Conservation (phyloP, 2,888 invertebrate genomes). For the Anodontia alba region DNA sequence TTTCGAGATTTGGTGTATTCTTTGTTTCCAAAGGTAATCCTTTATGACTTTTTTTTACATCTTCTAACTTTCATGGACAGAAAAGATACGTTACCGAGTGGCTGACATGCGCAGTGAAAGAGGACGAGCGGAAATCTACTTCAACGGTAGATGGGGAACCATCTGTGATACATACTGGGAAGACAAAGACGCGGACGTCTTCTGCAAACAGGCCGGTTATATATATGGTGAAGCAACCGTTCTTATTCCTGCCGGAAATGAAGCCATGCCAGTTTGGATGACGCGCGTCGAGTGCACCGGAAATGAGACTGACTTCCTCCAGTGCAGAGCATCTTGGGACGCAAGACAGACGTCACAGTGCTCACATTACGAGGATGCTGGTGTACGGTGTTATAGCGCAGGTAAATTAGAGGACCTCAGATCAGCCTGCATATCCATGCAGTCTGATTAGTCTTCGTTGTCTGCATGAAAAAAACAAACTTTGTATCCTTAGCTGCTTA, state of each 20-base stretch:
- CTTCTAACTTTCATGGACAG: constrained; percentile 46
- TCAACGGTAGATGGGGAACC: constrained; percentile 70
- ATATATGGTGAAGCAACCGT: constrained; percentile 62
- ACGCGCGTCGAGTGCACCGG: constrained; percentile 90
- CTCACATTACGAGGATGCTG: constrained; percentile 65
- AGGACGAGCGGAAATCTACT: constrained; percentile 73
- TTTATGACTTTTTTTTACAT: too few relatives aligned
- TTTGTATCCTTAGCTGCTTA: too few relatives aligned
- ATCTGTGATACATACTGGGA: constrained; percentile 66
- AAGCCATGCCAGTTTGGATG: constrained; percentile 86
- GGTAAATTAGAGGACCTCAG: constrained; percentile 48
- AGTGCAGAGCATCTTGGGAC: constrained; percentile 86
- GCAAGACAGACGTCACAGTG: constrained; percentile 51
- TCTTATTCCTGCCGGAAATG: constrained; percentile 32
- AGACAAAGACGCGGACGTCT: constrained; percentile 68
- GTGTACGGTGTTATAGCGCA: constrained; percentile 70
- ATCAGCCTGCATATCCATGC: neutral
- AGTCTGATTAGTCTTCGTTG: too few relatives aligned
- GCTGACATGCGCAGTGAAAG: constrained; percentile 52
- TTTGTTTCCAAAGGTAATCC: too few relatives aligned
- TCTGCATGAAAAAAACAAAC: too few relatives aligned
- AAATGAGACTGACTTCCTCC: constrained; percentile 88
- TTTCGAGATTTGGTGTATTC: too few relatives aligned
- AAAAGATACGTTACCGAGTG: constrained; percentile 68
- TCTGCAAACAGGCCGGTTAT: constrained; percentile 69